These are phyloP conservation scores for Calyptommatus sinebrachiatus DNA, from an alignment of 2,113 vertebrate species.

Conservation along the genomic window DNA sequence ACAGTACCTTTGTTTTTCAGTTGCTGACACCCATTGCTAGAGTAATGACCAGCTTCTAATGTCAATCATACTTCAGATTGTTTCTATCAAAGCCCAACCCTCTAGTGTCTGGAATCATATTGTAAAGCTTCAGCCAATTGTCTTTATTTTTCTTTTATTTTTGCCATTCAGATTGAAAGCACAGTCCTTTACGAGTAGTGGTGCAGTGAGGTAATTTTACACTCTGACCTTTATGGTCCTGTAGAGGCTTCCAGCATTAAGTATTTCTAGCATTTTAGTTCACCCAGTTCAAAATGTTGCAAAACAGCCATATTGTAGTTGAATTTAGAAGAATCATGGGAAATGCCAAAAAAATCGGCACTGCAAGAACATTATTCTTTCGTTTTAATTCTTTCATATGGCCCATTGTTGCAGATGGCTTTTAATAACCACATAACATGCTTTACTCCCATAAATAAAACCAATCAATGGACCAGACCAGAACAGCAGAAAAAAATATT, in stretches of 20 bases:
- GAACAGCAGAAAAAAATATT: no score
- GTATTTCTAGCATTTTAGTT: not conserved
- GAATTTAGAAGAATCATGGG: not conserved
- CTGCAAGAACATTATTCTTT: no score
- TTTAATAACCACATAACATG: no score
- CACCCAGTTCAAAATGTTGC: not conserved
- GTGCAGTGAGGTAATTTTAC: not conserved
- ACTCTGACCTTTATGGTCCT: not conserved
- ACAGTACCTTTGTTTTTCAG: not conserved
- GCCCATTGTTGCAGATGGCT: no score
- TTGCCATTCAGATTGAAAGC: not conserved
- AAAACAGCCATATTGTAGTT: not conserved
- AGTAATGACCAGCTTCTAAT: not conserved
- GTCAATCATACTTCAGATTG: not conserved
- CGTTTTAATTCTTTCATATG: no score
- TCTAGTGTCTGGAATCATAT: not conserved
- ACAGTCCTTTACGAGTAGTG: not conserved
- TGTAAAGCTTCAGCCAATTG: not conserved
- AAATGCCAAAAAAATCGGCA: no score
- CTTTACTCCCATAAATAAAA: no score
- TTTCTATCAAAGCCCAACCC: not conserved
- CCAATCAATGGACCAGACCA: no score
- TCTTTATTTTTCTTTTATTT: not conserved
- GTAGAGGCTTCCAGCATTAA: not conserved
- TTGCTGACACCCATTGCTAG: not conserved